Evolutionary conservation across 2,888 invertebrate genomes (phyloP).

Genomic region (Drosophila neotestacea): DNA sequence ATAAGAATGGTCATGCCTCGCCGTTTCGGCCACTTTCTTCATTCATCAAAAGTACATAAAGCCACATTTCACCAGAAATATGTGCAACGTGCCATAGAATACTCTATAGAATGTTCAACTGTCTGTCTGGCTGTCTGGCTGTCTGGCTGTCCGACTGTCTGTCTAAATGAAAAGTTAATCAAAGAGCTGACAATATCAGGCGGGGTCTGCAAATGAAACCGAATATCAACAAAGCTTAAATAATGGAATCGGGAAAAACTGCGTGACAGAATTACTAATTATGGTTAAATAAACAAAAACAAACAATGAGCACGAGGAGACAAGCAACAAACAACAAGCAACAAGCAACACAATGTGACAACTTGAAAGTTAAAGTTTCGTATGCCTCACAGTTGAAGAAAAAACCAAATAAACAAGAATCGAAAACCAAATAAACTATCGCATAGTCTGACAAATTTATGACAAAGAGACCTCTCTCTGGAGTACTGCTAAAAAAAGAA

Average conservation of each 20-base stretch:
- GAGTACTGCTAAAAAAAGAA: constrained; percentile 16
- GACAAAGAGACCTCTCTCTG: constrained; percentile 31
- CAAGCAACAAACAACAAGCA: constrained; percentile 22
- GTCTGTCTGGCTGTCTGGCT: neutral
- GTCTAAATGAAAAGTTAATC: constrained; percentile 61
- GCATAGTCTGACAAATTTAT: constrained; percentile 37
- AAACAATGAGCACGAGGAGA: constrained; percentile 27
- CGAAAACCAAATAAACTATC: constrained; percentile 41
- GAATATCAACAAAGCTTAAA: constrained; percentile 35
- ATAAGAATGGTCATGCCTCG: constrained; percentile 59
- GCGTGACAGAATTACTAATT: constrained; percentile 76
- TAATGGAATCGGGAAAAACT: constrained; percentile 50
- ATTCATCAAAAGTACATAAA: constrained; percentile 75
- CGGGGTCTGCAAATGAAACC: constrained; percentile 43
- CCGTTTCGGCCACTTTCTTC: constrained; percentile 62
- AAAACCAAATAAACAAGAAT: constrained; percentile 38
- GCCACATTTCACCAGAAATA: constrained; percentile 70
- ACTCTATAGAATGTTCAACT: constrained; percentile 50
- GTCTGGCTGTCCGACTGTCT: constrained; percentile 4
- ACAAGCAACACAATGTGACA: constrained; percentile 34
- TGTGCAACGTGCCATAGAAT: constrained; percentile 47
- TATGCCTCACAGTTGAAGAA: constrained; percentile 3
- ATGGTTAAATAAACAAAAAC: constrained; percentile 52
- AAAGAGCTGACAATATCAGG: constrained; percentile 44
- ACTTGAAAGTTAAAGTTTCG: constrained; percentile 43